Base-by-base conservation (phyloP, 2,113 vertebrate species). In the Antennarius striatus region DNA sequence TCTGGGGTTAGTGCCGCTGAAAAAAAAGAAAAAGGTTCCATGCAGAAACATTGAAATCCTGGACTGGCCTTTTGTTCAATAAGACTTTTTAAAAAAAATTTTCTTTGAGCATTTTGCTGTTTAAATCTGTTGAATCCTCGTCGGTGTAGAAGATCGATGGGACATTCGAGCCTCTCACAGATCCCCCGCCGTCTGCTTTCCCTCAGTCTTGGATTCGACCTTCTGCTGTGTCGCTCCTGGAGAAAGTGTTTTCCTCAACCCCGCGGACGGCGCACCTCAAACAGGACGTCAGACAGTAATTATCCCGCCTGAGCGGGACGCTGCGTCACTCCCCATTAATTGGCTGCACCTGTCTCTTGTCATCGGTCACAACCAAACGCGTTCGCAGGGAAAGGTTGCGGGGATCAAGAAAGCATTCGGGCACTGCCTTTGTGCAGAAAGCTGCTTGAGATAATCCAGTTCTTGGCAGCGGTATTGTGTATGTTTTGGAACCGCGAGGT, bases 331-430 rank as follows among this genome's bases (percentile, higher is more conserved):
- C 77, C 81, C 61, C 42, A 46, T 87, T 94, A 94, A 94, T 93
- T 93, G 91, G 89, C 87, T 93, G 90, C 93, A 94, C 93, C 91
- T 94, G 93, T 94, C 91, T 89, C 87, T 93, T 89, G 85, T 92
- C 93, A 92, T 91, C 74, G 89, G 86, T 88, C 83, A 85, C 91
- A 93, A 93, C 90, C 91, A 89, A 75, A 55, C 73, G 79, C 82
- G 57, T 83, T 91, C 16, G 30, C 86, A 82, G 86, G 71, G 81
- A 86, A 88, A 92, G 92, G 89, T 92, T 85, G 81, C 57, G n/a
- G 43, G 68, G 85, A 86, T 92, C 85, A 91, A 77, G 77, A 88
- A 86, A 87, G 73, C 82, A 64, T 71, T 75, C 76, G 14, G 28
- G 36, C 74, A 55, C 53, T 61, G 57, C 59, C 50, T 76, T 79